Conservation (phyloP, 2,797 vertebrate species). For the Pteronotus mesoamericanus region DNA sequence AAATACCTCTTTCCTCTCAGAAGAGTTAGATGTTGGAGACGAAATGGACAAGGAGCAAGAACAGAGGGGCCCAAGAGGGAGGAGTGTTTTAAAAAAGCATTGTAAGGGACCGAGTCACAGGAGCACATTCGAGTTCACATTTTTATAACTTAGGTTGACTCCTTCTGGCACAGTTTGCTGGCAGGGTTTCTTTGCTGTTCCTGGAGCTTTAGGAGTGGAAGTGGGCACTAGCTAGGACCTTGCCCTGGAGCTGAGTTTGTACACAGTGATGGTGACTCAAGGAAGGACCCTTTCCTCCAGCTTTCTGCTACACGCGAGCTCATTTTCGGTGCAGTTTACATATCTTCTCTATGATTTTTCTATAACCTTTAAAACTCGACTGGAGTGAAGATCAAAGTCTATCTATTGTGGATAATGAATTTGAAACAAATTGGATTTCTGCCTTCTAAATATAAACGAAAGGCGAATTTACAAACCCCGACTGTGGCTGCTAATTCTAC, state of each 20-base stretch:
- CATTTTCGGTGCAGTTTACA: background rate
- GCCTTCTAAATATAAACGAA: constrained; percentile 33
- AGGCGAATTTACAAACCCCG: background rate
- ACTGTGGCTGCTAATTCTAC: background rate
- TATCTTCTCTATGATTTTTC: background rate
- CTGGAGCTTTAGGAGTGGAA: background rate
- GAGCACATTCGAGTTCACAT: background rate
- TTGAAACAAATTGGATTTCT: constrained; percentile 24
- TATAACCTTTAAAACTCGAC: constrained; percentile 25
- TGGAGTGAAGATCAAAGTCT: background rate
- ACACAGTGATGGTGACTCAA: background rate
- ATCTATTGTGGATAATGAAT: background rate
- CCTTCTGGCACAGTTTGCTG: background rate
- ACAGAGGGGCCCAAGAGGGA: background rate
- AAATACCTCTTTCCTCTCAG: background rate
- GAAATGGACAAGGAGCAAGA: background rate
- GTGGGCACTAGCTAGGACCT: background rate
- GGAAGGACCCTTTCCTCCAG: background rate
- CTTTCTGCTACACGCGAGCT: background rate
- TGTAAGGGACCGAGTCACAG: background rate
- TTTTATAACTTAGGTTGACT: background rate
- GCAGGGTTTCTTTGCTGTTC: background rate
- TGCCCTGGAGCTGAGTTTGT: background rate
- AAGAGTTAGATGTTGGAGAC: background rate
- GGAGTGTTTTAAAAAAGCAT: background rate